phyloP scores from a whole-genome alignment of 2,888 invertebrate genomes.

The Dioctria linearis region DNA sequence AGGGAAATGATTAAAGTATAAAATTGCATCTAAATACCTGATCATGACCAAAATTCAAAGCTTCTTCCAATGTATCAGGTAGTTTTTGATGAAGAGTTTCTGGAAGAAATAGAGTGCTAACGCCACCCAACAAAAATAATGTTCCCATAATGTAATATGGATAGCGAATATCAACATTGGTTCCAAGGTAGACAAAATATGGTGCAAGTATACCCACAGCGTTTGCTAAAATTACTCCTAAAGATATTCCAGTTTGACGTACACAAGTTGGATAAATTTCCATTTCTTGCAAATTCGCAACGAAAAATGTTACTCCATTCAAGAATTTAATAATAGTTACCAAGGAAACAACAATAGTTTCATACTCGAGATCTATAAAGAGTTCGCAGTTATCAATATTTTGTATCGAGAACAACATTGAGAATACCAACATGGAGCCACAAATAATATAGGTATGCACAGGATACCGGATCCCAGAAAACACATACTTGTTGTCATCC shows the following conservation, averaged over 20 bases:
- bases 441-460: constrained; percentile 68
- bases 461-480: constrained; percentile 69
- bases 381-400: not conserved
- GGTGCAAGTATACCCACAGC: constrained; percentile 75
- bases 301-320: constrained; percentile 74
- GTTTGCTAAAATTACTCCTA: constrained; percentile 75
- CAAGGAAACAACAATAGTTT: constrained; percentile 67
- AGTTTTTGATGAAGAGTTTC: constrained; percentile 77
- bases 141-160: constrained; percentile 70
- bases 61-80: constrained; percentile 78
- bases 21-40: constrained; percentile 64
- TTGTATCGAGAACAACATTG: not conserved
- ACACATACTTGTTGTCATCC: constrained; percentile 72
- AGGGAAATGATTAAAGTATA: no score
- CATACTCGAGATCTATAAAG: constrained; percentile 63
- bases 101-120: constrained; percentile 74
- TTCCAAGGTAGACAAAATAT: constrained; percentile 75
- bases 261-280: constrained; percentile 80
- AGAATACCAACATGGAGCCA: constrained; percentile 35
- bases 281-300: constrained; percentile 75
- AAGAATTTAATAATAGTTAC: constrained; percentile 73
- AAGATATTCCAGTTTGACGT: constrained; percentile 77
- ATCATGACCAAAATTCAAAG: constrained; percentile 73
- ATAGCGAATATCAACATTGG: constrained; percentile 70
- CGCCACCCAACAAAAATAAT: constrained; percentile 71